Percentiles rank a stretch among this genome's conserved stretches.
These are phyloP conservation scores for Craniophora ligustri DNA, from an alignment of 2,888 invertebrate genomes.

Conservation along the genomic window DNA sequence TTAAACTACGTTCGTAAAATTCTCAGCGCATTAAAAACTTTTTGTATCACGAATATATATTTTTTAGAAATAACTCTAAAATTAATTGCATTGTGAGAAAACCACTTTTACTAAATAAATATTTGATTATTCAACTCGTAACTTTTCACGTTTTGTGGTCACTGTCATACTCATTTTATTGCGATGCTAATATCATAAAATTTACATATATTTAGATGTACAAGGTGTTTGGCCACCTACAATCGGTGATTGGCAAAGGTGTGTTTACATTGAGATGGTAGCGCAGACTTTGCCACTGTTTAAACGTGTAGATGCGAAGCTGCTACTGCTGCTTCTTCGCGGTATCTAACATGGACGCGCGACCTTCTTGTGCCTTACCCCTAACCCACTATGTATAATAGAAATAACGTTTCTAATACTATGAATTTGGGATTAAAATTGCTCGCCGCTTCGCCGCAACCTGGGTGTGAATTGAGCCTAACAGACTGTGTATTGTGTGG, in stretches of 20 bases:
- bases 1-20: constrained; percentile 56
- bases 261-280: no score
- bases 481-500: constrained; percentile 51
- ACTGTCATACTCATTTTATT: constrained; percentile 3
- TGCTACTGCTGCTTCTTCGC: no score
- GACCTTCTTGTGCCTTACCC: no score
- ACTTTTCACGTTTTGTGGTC: constrained; percentile 1
- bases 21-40: constrained; percentile 15
- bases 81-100: constrained; percentile 28
- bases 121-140: constrained; percentile 18
- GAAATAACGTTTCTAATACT: no score
- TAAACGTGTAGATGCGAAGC: no score
- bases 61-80: constrained; percentile 24
- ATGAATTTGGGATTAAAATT: no score
- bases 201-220: constrained; percentile 36
- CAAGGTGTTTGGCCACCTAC: constrained; percentile 42
- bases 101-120: background rate
- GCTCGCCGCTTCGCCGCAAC: no score
- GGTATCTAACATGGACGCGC: no score
- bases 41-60: constrained; percentile 15
- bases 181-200: constrained; percentile 12
- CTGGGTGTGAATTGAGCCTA: no score
- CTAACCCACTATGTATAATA: no score
- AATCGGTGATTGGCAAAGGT: constrained; percentile 57
- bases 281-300: no score